Evolutionary conservation across 2,797 vertebrate species (phyloP).

Genomic region (Capromys pilorides): DNA sequence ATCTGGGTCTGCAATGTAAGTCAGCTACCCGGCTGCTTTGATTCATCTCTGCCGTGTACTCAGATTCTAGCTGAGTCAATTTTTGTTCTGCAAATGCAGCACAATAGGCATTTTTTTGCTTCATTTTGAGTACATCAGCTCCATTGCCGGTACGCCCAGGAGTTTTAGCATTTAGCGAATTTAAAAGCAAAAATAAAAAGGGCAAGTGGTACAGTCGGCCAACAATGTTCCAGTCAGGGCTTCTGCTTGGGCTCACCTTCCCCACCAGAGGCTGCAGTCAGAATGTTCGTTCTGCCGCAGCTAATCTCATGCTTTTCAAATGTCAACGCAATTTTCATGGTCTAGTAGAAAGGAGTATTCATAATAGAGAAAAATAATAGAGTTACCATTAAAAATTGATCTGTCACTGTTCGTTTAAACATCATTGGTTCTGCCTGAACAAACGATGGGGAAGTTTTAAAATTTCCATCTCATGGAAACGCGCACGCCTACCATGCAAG

Average conservation of each 20-base stretch:
- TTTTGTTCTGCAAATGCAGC: neutral
- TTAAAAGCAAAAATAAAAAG: neutral
- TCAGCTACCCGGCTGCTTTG: neutral
- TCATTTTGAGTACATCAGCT: conserved; percentile 15
- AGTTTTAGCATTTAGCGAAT: conserved; percentile 38
- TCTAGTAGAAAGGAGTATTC: conserved; percentile 75
- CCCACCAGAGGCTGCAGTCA: conserved; percentile 32
- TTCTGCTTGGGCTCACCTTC: conserved; percentile 64
- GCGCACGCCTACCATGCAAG: conserved; percentile 18
- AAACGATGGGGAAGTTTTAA: conserved; percentile 77
- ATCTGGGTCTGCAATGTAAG: neutral
- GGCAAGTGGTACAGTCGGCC: neutral
- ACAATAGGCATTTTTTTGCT: neutral
- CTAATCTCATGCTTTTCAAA: conserved; percentile 81
- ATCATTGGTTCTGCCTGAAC: conserved; percentile 76
- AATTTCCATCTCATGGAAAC: conserved; percentile 69
- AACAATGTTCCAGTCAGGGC: neutral
- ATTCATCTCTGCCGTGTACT: conserved; percentile 50
- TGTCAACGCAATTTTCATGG: conserved; percentile 80
- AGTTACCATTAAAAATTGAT: conserved; percentile 83
- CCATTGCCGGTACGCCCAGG: conserved; percentile 46
- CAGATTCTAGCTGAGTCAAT: neutral
- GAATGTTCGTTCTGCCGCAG: conserved; percentile 75
- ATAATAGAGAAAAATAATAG: conserved; percentile 81
- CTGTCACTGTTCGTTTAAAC: conserved; percentile 82